Evolutionary conservation across 2,797 vertebrate species (phyloP).

Genomic region (Leuciscus waleckii): DNA sequence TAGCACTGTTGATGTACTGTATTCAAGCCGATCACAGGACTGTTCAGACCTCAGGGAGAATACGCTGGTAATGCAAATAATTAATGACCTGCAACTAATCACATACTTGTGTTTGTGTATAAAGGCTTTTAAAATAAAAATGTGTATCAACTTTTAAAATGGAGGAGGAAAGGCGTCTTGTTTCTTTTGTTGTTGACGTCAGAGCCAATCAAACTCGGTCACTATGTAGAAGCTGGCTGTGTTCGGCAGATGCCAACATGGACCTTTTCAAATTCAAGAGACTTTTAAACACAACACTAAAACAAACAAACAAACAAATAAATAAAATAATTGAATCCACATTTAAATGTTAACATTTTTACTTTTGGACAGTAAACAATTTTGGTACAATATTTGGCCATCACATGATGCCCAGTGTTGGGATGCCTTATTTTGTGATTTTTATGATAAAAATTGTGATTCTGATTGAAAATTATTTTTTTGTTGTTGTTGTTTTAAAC

Average conservation of each 20-base stretch:
- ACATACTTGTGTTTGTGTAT: neutral
- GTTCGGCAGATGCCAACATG: neutral
- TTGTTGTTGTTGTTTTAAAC: no score
- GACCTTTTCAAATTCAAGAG: neutral
- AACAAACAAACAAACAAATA: neutral
- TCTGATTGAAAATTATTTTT: neutral
- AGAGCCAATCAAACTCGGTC: neutral
- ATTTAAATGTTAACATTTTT: neutral
- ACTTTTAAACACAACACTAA: neutral
- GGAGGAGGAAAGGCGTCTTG: neutral
- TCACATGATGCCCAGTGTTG: neutral
- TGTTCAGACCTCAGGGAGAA: neutral
- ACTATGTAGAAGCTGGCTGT: no score
- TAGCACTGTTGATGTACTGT: constrained; percentile 23
- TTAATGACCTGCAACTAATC: neutral
- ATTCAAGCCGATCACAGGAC: neutral
- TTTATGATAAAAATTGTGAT: neutral
- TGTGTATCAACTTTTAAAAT: neutral
- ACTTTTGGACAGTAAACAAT: neutral
- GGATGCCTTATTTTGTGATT: neutral
- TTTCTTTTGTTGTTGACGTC: neutral
- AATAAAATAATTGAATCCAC: neutral
- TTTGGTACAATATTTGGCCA: neutral
- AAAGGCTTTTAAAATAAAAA: neutral
- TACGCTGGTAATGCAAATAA: neutral